A percentile compares a stretch with the other conserved stretches of the same genome.
These are phyloP conservation scores for Ommatoiulus sabulosus DNA, from an alignment of 2,888 invertebrate species.

Conservation along the genomic window DNA sequence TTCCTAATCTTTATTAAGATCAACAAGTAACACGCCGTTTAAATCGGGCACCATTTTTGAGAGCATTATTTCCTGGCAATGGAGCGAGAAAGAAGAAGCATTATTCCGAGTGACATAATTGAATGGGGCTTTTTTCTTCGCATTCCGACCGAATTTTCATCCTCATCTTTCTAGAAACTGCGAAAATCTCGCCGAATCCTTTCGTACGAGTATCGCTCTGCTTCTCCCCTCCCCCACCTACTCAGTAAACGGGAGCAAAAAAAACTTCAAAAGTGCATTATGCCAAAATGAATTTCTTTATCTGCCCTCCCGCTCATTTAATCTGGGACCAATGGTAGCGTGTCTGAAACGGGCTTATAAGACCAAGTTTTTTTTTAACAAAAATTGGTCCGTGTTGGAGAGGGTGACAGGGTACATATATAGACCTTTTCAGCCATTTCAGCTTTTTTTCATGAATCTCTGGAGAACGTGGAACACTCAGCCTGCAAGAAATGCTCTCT, in stretches of 20 bases:
- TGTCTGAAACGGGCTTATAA: not conserved
- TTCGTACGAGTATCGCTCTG: not conserved
- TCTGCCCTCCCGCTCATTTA: conserved; percentile 6
- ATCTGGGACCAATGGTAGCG: not conserved
- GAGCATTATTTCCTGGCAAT: not conserved
- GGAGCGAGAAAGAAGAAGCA: not conserved
- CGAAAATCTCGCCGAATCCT: not conserved
- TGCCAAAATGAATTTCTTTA: conserved; percentile 21
- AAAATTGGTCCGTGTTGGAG: not conserved
- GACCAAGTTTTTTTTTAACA: not conserved
- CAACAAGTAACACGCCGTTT: not conserved
- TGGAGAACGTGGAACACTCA: not conserved
- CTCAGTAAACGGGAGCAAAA: not conserved
- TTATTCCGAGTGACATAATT: not conserved
- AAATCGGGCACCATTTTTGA: not conserved
- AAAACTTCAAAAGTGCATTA: not conserved
- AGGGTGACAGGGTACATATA: not conserved
- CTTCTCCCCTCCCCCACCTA: not conserved
- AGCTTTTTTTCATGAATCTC: not conserved
- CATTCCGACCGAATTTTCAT: not conserved
- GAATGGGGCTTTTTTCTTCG: not conserved
- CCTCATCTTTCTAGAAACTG: not conserved
- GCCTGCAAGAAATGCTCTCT: not conserved
- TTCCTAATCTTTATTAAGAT: not conserved
- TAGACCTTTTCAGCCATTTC: not conserved